Conservation (phyloP, 2,888 invertebrate genomes). For the Dynastes hyllus region DNA sequence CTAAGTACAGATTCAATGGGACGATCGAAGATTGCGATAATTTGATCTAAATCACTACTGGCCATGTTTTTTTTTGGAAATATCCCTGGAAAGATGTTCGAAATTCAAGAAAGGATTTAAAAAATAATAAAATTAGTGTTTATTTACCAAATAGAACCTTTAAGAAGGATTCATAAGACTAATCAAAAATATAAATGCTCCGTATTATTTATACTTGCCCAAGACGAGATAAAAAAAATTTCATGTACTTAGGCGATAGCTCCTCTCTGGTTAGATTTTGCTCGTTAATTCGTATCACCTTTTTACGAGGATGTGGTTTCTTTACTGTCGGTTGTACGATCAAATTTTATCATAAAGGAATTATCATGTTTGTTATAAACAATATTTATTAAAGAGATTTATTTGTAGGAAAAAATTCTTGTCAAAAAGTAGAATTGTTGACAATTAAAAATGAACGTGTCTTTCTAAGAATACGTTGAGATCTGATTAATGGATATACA, state of each 20-base stretch:
- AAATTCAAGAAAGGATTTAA: neutral
- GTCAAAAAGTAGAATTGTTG: too few species aligned
- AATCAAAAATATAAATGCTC: neutral
- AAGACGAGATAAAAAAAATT: neutral
- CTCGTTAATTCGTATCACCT: neutral
- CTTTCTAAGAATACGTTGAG: too few species aligned
- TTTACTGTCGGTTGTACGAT: neutral
- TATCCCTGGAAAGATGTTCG: too few species aligned
- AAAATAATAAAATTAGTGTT: neutral
- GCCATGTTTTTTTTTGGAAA: slow-evolving; percentile 50
- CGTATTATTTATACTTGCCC: neutral
- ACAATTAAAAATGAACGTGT: too few species aligned
- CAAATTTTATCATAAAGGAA: neutral
- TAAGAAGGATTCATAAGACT: neutral
- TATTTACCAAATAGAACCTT: neutral
- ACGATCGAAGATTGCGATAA: slow-evolving; percentile 82
- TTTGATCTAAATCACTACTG: slow-evolving; percentile 70
- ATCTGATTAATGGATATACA: too few species aligned
- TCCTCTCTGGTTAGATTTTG: neutral
- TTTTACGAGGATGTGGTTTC: neutral
- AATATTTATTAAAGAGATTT: too few species aligned
- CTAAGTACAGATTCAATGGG: slow-evolving; percentile 85
- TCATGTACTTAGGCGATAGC: neutral
- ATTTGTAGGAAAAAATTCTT: too few species aligned
- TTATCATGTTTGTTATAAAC: neutral